These are phyloP conservation scores for Malurus melanocephalus DNA, from an alignment of 2,113 vertebrate genomes.

Conservation along the genomic window DNA sequence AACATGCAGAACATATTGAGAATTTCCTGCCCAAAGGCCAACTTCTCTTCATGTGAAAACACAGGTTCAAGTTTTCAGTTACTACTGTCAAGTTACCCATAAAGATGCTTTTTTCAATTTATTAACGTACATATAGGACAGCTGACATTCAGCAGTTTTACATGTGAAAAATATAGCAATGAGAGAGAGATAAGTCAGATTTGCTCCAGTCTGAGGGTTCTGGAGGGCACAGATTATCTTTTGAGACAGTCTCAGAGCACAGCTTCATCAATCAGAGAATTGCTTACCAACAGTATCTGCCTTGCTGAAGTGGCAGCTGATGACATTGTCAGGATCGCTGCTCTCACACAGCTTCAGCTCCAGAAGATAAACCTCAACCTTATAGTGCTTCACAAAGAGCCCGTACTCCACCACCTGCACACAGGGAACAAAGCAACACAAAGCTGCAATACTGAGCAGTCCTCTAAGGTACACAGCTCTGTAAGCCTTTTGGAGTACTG, in stretches of 20 bases:
- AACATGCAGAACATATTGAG: neutral
- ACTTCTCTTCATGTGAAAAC: neutral
- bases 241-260: neutral
- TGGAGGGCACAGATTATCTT: neutral
- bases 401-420: constrained; percentile 93
- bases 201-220: neutral
- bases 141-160: neutral
- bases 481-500: neutral
- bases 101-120: neutral
- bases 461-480: neutral
- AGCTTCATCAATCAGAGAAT: neutral
- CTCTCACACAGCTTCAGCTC: constrained; percentile 94
- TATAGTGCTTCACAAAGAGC: constrained; percentile 96
- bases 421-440: neutral
- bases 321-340: constrained; percentile 83
- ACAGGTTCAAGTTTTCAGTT: neutral
- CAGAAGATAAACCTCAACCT: constrained; percentile 95
- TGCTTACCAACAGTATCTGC: constrained; percentile 91
- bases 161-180: rapidly evolving
- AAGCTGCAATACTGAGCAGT: neutral
- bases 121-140: neutral
- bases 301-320: constrained; percentile 93
- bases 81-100: neutral
- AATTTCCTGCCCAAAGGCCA: neutral
- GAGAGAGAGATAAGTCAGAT: neutral